Conservation (phyloP, 30 jellyfish, hydroid and myxozoan genomes). For the Turritopsis rubra region DNA sequence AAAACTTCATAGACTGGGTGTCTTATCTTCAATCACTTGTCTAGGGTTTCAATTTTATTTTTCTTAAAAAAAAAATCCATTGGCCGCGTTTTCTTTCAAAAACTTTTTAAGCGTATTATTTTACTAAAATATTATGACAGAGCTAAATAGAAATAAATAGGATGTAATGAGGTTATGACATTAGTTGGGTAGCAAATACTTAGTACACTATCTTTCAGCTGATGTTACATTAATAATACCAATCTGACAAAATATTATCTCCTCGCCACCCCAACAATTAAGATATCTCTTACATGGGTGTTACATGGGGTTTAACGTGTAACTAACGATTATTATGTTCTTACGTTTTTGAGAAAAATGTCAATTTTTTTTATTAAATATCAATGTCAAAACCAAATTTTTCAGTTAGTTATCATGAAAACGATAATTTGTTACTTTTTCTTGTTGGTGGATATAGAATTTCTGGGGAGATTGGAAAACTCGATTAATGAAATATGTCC, state of each 20-base stretch:
- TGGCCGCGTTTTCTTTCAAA: neutral
- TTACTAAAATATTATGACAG: neutral
- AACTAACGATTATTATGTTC: neutral
- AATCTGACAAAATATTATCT: neutral
- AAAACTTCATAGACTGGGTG: neutral
- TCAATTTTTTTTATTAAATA: neutral
- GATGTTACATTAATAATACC: neutral
- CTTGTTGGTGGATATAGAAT: neutral
- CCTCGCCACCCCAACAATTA: neutral
- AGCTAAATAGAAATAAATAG: too few relatives aligned
- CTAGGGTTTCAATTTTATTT: neutral
- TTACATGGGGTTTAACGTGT: neutral
- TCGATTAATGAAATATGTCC: neutral
- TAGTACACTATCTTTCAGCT: neutral
- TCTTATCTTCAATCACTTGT: neutral
- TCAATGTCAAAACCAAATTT: neutral
- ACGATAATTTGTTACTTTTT: too few relatives aligned
- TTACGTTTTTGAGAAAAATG: neutral
- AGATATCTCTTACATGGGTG: neutral
- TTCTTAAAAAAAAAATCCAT: neutral
- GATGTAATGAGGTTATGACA: neutral
- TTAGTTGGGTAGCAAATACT: neutral
- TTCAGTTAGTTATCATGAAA: neutral
- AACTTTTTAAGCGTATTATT: neutral
- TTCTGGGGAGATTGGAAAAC: neutral